Evolutionary conservation across 2,797 vertebrate genomes (phyloP).

Genomic region (Calcarius lapponicus): DNA sequence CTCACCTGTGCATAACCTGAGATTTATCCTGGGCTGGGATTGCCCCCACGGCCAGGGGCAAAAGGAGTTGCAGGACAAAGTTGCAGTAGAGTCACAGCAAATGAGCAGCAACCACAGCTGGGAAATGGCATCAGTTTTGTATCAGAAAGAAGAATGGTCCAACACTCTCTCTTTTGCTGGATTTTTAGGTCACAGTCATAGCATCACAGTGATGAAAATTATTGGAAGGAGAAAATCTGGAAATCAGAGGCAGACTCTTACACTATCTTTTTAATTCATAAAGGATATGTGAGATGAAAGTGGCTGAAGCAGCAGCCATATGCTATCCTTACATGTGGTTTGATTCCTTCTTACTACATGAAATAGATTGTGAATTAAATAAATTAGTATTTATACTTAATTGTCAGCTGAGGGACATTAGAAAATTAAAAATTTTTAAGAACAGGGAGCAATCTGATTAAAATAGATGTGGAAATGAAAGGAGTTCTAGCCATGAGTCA

Average conservation of each 20-base stretch:
- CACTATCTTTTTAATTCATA: not conserved
- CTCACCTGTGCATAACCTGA: not conserved
- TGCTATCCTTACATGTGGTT: fast-evolving
- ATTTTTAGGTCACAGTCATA: not conserved
- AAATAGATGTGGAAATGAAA: not conserved
- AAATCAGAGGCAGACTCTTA: not conserved
- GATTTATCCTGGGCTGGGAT: not conserved
- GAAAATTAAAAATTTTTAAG: not conserved
- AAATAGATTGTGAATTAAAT: not conserved
- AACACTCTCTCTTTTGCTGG: not conserved
- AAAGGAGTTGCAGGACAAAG: not conserved
- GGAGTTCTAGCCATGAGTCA: not conserved
- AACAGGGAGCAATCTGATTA: not conserved
- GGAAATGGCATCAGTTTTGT: not conserved
- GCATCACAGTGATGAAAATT: not conserved
- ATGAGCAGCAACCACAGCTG: not conserved
- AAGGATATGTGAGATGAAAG: not conserved
- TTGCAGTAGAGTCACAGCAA: not conserved
- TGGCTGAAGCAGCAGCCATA: not conserved
- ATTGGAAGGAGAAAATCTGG: not conserved
- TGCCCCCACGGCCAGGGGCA: not conserved
- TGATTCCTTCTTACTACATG: not conserved
- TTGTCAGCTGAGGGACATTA: not conserved
- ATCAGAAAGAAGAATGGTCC: not conserved
- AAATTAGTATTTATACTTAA: not conserved